phyloP scores from a whole-genome alignment of 2,113 vertebrate species.

The Pseudorhombus dupliciocellatus region DNA sequence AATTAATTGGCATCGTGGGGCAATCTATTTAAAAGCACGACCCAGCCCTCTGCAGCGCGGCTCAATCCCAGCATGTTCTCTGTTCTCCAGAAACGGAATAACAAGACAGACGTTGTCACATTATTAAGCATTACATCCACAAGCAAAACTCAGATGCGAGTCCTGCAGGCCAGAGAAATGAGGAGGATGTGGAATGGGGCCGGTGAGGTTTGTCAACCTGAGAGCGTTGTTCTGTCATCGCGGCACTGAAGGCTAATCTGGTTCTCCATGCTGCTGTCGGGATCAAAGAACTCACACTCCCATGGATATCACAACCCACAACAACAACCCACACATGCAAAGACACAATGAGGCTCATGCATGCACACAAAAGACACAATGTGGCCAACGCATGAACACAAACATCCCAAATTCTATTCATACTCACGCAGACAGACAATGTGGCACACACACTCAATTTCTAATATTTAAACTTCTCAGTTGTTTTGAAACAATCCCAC shows the following conservation, averaged over 20 bases:
- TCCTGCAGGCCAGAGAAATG: slow-evolving; percentile 13
- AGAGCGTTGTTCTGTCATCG: slow-evolving; percentile 50
- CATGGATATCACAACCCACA: slow-evolving; percentile 55
- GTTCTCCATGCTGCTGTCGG: slow-evolving; percentile 65
- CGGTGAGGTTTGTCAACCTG: slow-evolving; percentile 59
- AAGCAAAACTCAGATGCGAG: slow-evolving; percentile 34
- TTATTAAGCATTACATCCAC: slow-evolving; percentile 33
- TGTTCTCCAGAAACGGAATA: slow-evolving; percentile 19
- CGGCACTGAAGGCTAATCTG: slow-evolving; percentile 63
- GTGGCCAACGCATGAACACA: neutral
- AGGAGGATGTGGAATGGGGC: slow-evolving; percentile 59
- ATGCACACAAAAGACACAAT: neutral
- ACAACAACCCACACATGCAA: slow-evolving; percentile 44
- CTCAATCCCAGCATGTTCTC: neutral
- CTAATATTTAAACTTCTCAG: neutral
- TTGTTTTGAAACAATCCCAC: slow-evolving; percentile 12
- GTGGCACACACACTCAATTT: slow-evolving; percentile 6
- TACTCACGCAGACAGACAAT: neutral
- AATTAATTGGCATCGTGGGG: slow-evolving; percentile 1
- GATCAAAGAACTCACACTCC: slow-evolving; percentile 66
- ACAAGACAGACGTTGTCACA: slow-evolving; percentile 30
- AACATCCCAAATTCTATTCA: too few species aligned
- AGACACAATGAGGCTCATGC: slow-evolving; percentile 25
- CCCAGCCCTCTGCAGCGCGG: neutral
- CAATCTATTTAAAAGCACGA: slow-evolving; percentile 30